Evolutionary conservation across 2,888 invertebrate species (phyloP), one percentile per base, ranked within the genome.

Genomic region (Drosophila merina): DNA sequence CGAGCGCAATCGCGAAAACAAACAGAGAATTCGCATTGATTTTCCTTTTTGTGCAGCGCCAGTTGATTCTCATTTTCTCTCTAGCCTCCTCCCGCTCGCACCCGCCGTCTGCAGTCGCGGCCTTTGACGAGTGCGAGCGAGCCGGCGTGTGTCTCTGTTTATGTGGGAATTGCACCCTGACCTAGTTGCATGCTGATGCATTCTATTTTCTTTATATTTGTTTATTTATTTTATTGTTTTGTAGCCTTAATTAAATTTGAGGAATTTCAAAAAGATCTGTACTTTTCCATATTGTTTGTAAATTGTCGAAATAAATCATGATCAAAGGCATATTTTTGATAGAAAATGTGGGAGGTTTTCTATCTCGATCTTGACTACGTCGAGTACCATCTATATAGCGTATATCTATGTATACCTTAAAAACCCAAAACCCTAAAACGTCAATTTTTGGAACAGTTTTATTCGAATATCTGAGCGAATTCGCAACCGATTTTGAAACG

Each of bases 161-260:
- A 30, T 49, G 55, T 80, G 79, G 81, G 81, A 83, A 76, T 88
- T 82, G 89, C 85, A 88, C 90, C 91, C 90, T 90, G 90, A 90
- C 90, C 90, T 84, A 90, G 85, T 90, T 90, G 85, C 82, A 87
- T 78, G 75, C 56, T 31, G 74, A 76, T 79, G 67, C 73, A 77
- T 79, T 88, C 60, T 74, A 67, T 79, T 62, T 68, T 67, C 52
- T 52, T 47, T 33, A 57, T 51, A 52, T 52, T 64, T 57, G 36
- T 44, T 57, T 71, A 40, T 56, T 50, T 60, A 36, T 57, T 56
- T 57, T 54, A 51, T 55, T 58, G 31, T 1, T 31, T 52, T 51
- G 56, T 25, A 31, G 38, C 45, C 36, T 66, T 68, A 47, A 51
- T 51, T 57, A 8, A 40, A 51, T 68, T 68, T 66, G 51, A 33